These are phyloP conservation scores for Phymorhynchus buccinoides DNA, from an alignment of 1,140 invertebrate genomes.

Conservation along the genomic window DNA sequence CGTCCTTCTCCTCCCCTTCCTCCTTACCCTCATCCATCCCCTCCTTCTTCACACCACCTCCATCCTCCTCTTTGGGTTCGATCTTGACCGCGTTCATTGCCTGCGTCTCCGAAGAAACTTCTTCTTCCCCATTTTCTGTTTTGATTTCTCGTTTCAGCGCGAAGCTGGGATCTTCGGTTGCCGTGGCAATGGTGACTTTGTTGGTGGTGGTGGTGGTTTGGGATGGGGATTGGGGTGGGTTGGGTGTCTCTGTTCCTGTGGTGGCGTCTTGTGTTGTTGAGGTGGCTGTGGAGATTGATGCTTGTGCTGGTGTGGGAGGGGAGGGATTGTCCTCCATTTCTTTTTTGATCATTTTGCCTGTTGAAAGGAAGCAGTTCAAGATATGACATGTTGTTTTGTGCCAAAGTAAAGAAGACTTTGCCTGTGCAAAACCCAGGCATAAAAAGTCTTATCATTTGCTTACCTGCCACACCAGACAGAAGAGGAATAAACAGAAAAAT, in stretches of 20 bases:
- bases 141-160: background rate
- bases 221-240: too few relatives aligned
- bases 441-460: background rate
- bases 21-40: slow-evolving; percentile 43
- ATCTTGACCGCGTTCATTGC: background rate
- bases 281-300: too few relatives aligned
- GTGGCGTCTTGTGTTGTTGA: too few relatives aligned
- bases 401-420: too few relatives aligned
- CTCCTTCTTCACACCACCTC: background rate
- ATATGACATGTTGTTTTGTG: too few relatives aligned
- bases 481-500: background rate
- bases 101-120: background rate
- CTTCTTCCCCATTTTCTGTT: background rate
- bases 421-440: background rate
- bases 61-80: background rate
- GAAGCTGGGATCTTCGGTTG: background rate
- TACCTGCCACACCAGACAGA: background rate
- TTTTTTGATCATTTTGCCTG: slow-evolving; percentile 12
- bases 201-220: background rate
- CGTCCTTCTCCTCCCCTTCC: slow-evolving; percentile 35
- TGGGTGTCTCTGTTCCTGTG: too few relatives aligned
- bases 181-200: background rate
- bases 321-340: slow-evolving; percentile 11
- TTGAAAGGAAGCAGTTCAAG: too few relatives aligned
- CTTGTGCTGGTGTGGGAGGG: background rate